phyloP scores from a whole-genome alignment of 2,797 vertebrate genomes.

The Mionectes olivaceus region DNA sequence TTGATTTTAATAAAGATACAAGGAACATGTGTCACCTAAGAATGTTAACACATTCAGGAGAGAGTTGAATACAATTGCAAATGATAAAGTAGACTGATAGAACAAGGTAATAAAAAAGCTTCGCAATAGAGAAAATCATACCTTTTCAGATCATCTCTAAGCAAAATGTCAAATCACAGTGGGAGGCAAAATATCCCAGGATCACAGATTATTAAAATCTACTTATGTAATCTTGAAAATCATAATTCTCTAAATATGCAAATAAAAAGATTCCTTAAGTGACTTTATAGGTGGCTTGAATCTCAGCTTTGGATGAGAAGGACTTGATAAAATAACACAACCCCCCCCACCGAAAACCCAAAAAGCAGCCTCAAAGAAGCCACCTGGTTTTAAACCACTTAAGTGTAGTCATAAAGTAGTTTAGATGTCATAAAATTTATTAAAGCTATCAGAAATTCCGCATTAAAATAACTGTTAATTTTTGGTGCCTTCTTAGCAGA shows the following conservation, averaged over 20 bases:
- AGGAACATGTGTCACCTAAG: background rate
- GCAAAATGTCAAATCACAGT: conserved; percentile 63
- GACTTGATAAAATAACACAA: background rate
- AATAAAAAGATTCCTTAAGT: background rate
- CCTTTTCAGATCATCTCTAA: conserved; percentile 46
- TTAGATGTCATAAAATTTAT: background rate
- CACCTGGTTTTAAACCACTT: background rate
- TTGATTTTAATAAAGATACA: conserved; percentile 38
- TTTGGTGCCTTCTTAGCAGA: background rate
- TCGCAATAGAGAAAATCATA: conserved; percentile 42
- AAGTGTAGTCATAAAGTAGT: background rate
- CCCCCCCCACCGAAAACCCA: background rate
- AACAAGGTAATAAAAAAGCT: conserved; percentile 32
- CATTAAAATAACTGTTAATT: background rate
- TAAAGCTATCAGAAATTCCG: background rate
- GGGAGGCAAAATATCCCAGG: conserved; percentile 35
- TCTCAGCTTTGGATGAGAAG: background rate
- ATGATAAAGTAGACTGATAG: conserved; percentile 44
- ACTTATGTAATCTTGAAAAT: conserved; percentile 8
- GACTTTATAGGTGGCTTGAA: background rate
- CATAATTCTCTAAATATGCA: conserved; percentile 21
- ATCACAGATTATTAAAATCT: conserved; percentile 36
- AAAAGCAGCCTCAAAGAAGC: background rate
- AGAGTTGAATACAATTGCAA: conserved; percentile 24
- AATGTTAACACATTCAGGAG: conserved; percentile 4